Conservation (phyloP, 2,888 invertebrate species). For the Camptogramma bilineatum region DNA sequence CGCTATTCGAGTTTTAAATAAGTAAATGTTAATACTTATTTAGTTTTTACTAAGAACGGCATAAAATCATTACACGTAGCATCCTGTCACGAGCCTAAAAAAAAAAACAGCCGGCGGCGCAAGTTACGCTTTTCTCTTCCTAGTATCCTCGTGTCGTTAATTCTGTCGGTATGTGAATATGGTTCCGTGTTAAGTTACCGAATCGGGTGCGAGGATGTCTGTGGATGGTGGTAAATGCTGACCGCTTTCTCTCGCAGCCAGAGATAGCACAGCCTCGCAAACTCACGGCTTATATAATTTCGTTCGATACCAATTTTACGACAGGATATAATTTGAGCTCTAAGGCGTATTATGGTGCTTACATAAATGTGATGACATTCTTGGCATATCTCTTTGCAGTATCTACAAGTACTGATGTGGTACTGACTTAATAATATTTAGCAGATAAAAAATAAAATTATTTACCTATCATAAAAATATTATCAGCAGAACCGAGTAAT, state of each 20-base stretch:
- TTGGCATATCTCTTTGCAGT: no score
- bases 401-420: no score
- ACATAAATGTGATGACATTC: no score
- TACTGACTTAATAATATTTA: no score
- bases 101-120: conserved; percentile 14
- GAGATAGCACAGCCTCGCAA: conserved; percentile 36
- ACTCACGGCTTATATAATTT: conserved; percentile 54
- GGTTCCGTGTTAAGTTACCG: conserved; percentile 56
- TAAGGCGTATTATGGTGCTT: no score
- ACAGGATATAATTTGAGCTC: conserved; percentile 20
- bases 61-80: no score
- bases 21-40: no score
- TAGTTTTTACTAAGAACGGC: no score
- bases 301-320: conserved; percentile 20
- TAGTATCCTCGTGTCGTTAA: conserved; percentile 24
- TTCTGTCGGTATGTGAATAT: conserved; percentile 24
- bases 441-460: no score
- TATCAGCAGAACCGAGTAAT: no score
- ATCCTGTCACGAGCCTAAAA: neutral
- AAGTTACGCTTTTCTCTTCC: conserved; percentile 23
- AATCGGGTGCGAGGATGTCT: conserved; percentile 58
- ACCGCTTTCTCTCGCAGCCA: conserved; percentile 64
- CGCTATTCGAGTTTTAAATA: no score
- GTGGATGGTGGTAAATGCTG: conserved; percentile 47
- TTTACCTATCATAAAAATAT: no score